A percentile compares a stretch with the other conserved stretches of the same genome.
phyloP scores from a whole-genome alignment of 2,113 vertebrate species.

The Cynopterus brachyotis region DNA sequence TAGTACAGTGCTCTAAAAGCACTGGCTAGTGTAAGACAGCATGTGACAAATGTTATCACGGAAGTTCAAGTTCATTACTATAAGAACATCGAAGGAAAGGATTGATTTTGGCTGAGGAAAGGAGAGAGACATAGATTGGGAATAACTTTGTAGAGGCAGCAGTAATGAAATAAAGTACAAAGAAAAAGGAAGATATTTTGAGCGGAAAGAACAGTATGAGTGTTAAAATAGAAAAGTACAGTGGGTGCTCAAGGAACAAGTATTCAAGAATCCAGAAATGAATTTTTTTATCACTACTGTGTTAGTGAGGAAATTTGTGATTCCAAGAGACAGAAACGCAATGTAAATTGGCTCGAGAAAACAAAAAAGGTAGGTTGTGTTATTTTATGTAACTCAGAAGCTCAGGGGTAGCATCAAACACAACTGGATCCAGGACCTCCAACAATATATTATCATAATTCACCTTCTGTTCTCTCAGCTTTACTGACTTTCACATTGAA shows the following conservation, averaged over 20 bases:
- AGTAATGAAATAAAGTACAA: background rate
- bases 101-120: background rate
- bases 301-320: background rate
- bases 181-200: background rate
- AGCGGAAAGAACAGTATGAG: background rate
- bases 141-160: background rate
- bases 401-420: background rate
- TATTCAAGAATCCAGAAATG: background rate
- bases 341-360: background rate
- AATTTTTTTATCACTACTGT: background rate
- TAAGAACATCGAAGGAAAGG: background rate
- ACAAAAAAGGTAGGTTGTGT: background rate
- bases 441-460: background rate
- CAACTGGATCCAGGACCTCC: background rate
- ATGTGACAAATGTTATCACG: background rate
- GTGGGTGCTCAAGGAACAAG: background rate
- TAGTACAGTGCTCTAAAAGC: background rate
- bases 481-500: background rate
- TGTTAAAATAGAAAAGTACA: slow-evolving; percentile 6
- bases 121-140: background rate
- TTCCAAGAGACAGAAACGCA: background rate
- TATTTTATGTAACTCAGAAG: background rate
- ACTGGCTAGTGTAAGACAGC: background rate
- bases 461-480: background rate
- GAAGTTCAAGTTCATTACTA: background rate